A percentile compares a stretch with the other conserved stretches of the same genome.
Evolutionary conservation across 2,797 vertebrate species (phyloP).

Genomic region (Setipinna tenuifilis): DNA sequence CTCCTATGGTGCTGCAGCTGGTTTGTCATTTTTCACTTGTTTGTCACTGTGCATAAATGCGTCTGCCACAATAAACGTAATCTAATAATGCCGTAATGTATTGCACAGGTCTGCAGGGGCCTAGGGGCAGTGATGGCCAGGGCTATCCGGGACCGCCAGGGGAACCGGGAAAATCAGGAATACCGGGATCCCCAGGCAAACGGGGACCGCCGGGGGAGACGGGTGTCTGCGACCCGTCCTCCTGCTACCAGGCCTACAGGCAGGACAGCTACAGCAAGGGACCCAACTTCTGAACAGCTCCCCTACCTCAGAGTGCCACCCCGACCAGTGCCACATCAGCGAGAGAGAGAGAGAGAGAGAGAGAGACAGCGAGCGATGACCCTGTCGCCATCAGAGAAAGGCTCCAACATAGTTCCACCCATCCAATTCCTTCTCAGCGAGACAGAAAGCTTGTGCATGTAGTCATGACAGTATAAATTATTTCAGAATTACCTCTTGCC

Average conservation of each 20-base stretch:
- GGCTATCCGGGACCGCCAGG: conserved; percentile 62
- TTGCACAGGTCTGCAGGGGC: conserved; percentile 63
- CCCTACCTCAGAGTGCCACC: not conserved
- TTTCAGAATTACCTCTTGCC: not conserved
- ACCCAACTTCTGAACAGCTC: conserved; percentile 61
- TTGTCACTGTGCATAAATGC: too few species aligned
- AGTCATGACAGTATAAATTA: not conserved
- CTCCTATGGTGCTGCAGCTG: too few species aligned
- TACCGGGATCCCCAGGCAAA: conserved; percentile 64
- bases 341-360: not conserved
- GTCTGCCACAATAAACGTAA: too few species aligned
- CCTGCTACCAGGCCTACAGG: conserved; percentile 65
- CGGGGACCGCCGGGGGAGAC: conserved; percentile 61
- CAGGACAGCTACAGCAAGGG: conserved; percentile 67
- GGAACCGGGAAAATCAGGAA: conserved; percentile 61
- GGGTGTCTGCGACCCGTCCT: conserved; percentile 65
- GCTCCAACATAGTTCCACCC: not conserved
- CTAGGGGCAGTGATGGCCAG: conserved; percentile 63
- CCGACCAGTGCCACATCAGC: not conserved
- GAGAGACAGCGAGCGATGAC: not conserved
- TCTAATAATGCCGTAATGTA: too few species aligned
- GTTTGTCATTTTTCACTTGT: too few species aligned
- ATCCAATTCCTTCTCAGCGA: not conserved
- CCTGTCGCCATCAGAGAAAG: too few species aligned
- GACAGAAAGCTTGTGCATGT: not conserved